Percentiles rank a stretch among this genome's conserved stretches.
Evolutionary conservation across 2,113 vertebrate genomes (phyloP).

Genomic region (Triplophysa tibetana): DNA sequence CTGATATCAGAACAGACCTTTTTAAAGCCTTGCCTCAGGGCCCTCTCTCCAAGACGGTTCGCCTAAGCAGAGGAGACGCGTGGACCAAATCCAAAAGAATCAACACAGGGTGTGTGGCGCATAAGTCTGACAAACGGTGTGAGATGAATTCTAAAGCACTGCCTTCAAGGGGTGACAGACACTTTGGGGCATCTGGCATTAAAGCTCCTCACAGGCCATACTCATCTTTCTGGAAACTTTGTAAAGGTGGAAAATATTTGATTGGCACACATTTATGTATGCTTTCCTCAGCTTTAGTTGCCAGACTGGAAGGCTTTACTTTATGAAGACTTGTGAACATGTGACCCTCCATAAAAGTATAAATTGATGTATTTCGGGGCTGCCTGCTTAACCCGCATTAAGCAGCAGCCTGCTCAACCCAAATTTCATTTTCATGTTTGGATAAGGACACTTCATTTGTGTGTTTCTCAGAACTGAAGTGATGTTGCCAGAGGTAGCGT

Average conservation of each 20-base stretch:
- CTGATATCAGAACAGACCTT: constrained; percentile 22
- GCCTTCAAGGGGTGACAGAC: constrained; percentile 15
- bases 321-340: constrained; percentile 10
- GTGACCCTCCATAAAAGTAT: not conserved
- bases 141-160: constrained; percentile 22
- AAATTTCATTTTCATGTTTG: not conserved
- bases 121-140: constrained; percentile 25
- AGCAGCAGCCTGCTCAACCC: not conserved
- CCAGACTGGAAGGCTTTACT: constrained; percentile 17
- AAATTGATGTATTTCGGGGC: not conserved
- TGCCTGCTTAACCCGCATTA: not conserved
- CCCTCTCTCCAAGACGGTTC: constrained; percentile 4
- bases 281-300: constrained; percentile 9
- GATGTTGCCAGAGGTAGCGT: too few species aligned
- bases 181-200: not conserved
- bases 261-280: constrained; percentile 9
- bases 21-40: constrained; percentile 36
- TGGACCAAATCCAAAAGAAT: constrained; percentile 36
- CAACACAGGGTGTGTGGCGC: not conserved
- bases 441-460: too few species aligned
- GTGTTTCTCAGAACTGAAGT: too few species aligned
- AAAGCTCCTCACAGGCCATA: not conserved
- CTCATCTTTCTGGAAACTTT: constrained; percentile 1
- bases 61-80: constrained; percentile 34
- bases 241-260: constrained; percentile 22